Evolutionary conservation across 2,113 vertebrate species (phyloP).

Genomic region (Solenodon paradoxus): DNA sequence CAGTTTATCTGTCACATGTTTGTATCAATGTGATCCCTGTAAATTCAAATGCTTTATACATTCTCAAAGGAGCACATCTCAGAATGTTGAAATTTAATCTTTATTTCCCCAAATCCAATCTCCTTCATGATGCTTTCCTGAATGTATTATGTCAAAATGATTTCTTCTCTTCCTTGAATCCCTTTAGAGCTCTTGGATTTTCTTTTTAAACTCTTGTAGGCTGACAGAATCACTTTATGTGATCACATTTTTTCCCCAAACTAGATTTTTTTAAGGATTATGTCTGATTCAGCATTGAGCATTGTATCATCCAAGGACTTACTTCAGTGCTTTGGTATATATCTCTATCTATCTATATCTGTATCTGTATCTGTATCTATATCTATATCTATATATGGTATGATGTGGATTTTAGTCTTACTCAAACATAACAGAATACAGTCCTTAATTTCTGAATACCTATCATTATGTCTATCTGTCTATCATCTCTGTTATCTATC

Average conservation of each 20-base stretch:
- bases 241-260: not conserved
- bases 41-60: not conserved
- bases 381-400: too few relatives aligned
- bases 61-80: not conserved
- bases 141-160: not conserved
- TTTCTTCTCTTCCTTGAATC: not conserved
- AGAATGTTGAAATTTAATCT: not conserved
- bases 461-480: too few relatives aligned
- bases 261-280: not conserved
- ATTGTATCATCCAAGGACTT: not conserved
- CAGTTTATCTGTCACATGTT: not conserved
- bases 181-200: not conserved
- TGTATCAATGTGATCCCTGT: not conserved
- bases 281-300: not conserved
- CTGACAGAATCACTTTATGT: not conserved
- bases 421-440: not conserved
- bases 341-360: too few relatives aligned
- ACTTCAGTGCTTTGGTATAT: not conserved
- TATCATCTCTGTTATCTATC: too few relatives aligned
- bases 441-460: too few relatives aligned
- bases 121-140: not conserved
- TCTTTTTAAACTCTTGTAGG: not conserved
- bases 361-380: too few relatives aligned
- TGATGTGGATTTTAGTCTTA: not conserved
- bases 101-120: not conserved